These are phyloP conservation scores for Microhierax caerulescens DNA, from an alignment of 2,797 vertebrate genomes.

Conservation along the genomic window DNA sequence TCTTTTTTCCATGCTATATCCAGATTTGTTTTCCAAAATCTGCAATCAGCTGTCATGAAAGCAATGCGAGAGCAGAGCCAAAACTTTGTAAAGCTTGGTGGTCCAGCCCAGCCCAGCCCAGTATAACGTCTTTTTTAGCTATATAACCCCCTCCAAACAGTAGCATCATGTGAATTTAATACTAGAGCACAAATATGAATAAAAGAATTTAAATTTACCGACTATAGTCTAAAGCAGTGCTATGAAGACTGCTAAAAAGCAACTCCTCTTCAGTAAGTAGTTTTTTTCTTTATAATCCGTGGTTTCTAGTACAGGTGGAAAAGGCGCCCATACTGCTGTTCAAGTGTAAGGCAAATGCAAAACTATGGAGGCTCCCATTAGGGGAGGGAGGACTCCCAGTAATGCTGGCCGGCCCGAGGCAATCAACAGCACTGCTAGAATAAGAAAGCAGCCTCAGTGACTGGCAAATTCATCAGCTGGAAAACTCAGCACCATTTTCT, in stretches of 20 bases:
- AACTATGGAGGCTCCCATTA: not conserved
- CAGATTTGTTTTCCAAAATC: not conserved
- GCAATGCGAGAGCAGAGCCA: not conserved
- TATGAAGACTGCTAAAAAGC: not conserved
- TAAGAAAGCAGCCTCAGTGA: not conserved
- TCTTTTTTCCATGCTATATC: not conserved
- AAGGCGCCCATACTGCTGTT: not conserved
- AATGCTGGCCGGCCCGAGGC: not conserved
- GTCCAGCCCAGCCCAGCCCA: not conserved
- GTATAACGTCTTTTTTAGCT: not conserved
- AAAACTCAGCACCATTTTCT: not conserved
- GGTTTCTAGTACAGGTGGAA: not conserved
- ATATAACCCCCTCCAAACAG: not conserved
- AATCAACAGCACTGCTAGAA: not conserved
- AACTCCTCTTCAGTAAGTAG: not conserved
- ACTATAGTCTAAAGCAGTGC: not conserved
- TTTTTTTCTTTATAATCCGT: not conserved
- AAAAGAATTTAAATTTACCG: not conserved
- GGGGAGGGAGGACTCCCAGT: not conserved
- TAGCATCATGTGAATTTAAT: not conserved
- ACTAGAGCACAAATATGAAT: not conserved
- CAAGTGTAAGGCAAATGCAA: not conserved
- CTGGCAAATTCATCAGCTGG: not conserved
- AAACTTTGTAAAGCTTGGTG: not conserved
- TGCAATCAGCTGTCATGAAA: not conserved